These are phyloP conservation scores for Scartelaos histophorus DNA, from an alignment of 2,113 vertebrate species.

Conservation along the genomic window DNA sequence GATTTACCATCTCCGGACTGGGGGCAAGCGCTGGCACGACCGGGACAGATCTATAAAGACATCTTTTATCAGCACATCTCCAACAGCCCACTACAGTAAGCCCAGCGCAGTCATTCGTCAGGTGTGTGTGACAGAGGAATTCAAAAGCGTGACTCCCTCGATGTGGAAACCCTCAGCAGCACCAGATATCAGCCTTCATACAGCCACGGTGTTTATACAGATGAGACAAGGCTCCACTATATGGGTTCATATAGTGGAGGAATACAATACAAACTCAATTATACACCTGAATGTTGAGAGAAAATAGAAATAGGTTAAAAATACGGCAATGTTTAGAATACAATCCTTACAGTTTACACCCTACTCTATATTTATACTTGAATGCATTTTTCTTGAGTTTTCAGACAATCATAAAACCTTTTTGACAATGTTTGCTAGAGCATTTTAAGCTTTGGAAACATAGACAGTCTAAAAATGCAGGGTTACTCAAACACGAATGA, in stretches of 20 bases:
- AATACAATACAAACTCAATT: slow-evolving; percentile 39
- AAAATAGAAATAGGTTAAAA: not conserved
- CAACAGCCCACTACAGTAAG: slow-evolving; percentile 21
- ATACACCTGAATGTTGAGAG: slow-evolving; percentile 20
- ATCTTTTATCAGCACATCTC: slow-evolving; percentile 35
- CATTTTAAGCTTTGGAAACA: too few species aligned
- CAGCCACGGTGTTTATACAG: slow-evolving; percentile 72
- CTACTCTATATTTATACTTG: too few species aligned
- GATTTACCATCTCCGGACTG: slow-evolving; percentile 36
- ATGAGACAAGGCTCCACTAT: slow-evolving; percentile 51
- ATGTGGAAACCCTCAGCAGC: slow-evolving; percentile 65
- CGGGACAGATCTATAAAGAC: slow-evolving; percentile 11
- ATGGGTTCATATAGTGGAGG: too few species aligned
- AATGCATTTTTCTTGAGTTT: too few species aligned
- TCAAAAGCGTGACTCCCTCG: slow-evolving; percentile 64
- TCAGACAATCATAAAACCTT: too few species aligned
- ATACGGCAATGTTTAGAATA: not conserved
- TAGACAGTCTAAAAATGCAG: too few species aligned
- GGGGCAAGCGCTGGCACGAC: slow-evolving; percentile 54
- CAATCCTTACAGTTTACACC: not conserved
- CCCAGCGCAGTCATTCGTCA: slow-evolving; percentile 34
- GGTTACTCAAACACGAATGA: too few species aligned
- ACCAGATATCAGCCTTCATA: slow-evolving; percentile 61
- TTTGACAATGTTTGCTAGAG: too few species aligned
- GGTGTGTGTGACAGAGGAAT: slow-evolving; percentile 64